Conservation (phyloP, 2,113 vertebrate genomes). For the Silurus glanis region DNA sequence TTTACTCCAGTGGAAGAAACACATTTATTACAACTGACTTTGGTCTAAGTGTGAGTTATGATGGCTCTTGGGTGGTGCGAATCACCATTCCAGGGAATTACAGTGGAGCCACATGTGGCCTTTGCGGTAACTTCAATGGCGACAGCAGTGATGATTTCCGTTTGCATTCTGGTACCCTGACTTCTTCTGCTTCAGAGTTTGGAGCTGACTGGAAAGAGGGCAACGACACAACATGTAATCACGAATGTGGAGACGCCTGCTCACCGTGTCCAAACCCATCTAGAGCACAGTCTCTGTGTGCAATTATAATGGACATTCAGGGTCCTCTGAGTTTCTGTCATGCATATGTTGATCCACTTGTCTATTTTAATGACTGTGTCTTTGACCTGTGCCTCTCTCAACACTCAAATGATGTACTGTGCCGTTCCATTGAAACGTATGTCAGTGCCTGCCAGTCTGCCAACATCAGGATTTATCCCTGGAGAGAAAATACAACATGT, state of each 20-base stretch:
- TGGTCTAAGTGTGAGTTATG: constrained; percentile 59
- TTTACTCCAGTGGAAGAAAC: constrained; percentile 53
- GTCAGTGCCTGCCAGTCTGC: too few species aligned
- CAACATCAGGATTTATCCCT: too few species aligned
- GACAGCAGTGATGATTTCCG: constrained; percentile 59
- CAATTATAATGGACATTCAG: too few species aligned
- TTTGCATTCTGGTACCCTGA: constrained; percentile 48
- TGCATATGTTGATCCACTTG: too few species aligned
- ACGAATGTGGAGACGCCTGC: constrained; percentile 48
- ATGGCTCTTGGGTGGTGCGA: constrained; percentile 54
- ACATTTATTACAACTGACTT: constrained; percentile 54
- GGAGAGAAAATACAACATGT: too few species aligned
- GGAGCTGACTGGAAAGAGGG: constrained; percentile 59
- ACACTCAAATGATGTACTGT: too few species aligned
- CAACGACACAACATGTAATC: constrained; percentile 49
- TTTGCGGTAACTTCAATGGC: constrained; percentile 71
- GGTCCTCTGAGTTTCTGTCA: too few species aligned
- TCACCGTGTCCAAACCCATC: too few species aligned
- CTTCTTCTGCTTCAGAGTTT: constrained; percentile 38
- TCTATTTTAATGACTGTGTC: too few species aligned
- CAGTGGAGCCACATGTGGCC: constrained; percentile 58
- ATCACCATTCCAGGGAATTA: constrained; percentile 58
- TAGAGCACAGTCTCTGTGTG: too few species aligned
- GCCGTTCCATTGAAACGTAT: too few species aligned
- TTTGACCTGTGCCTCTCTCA: too few species aligned